Conservation (phyloP, 2,797 vertebrate species). For the Siniperca scherzeri region DNA sequence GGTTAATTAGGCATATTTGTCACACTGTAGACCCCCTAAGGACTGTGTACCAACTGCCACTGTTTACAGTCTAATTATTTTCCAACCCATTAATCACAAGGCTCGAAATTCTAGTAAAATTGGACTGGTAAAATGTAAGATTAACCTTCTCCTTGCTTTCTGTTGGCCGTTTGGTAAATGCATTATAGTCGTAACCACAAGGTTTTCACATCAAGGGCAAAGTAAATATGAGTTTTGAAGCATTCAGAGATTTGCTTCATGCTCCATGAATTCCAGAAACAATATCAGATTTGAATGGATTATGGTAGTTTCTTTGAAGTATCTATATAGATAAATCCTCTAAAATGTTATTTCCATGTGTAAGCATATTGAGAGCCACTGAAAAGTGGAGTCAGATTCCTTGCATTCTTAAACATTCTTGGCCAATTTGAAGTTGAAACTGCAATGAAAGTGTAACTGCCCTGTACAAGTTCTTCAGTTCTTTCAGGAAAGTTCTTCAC, state of each 20-base stretch:
- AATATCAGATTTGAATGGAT: neutral
- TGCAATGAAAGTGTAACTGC: neutral
- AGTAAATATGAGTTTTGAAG: conserved; percentile 22
- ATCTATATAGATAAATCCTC: neutral
- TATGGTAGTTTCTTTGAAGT: too few relatives aligned
- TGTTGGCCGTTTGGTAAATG: conserved; percentile 29
- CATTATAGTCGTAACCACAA: conserved; percentile 4
- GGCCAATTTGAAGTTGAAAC: neutral
- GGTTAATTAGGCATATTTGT: conserved; percentile 79
- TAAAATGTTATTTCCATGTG: neutral
- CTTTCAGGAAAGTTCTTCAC: neutral
- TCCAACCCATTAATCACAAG: conserved; percentile 68
- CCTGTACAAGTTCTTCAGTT: neutral
- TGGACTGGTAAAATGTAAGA: conserved; percentile 19
- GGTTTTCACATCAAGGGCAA: conserved; percentile 32
- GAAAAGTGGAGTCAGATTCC: neutral
- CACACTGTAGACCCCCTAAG: conserved; percentile 57
- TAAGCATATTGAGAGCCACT: neutral
- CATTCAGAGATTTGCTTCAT: conserved; percentile 13
- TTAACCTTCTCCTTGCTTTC: conserved; percentile 30
- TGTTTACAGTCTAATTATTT: conserved; percentile 72
- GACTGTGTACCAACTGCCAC: conserved; percentile 67
- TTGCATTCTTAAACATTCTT: neutral
- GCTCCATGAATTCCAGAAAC: neutral
- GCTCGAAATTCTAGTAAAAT: conserved; percentile 28